Percentiles rank a stretch among this genome's conserved stretches.
phyloP scores from a whole-genome alignment of 2,888 invertebrate genomes.

The Drosophila vallismaia region DNA sequence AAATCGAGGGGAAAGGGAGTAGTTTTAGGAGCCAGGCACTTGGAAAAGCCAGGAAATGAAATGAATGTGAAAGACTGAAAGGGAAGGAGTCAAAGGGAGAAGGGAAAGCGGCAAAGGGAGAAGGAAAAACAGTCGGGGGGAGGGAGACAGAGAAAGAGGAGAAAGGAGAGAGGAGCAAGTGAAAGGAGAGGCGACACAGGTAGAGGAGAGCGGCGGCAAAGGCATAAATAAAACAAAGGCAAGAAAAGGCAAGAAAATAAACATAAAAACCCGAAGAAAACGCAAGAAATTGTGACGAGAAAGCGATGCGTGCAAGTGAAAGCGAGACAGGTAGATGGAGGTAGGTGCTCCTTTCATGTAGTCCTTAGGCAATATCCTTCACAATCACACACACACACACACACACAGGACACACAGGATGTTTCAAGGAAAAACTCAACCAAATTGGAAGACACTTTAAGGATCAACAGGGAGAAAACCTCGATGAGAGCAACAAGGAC shows the following conservation, averaged over 20 bases:
- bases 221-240: slow-evolving; percentile 42
- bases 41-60: slow-evolving; percentile 68
- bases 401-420: slow-evolving; percentile 22
- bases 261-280: slow-evolving; percentile 30
- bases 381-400: slow-evolving; percentile 16
- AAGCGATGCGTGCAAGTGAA: not conserved
- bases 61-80: slow-evolving; percentile 76
- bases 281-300: slow-evolving; percentile 31
- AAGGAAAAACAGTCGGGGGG: no score
- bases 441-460: slow-evolving; percentile 44
- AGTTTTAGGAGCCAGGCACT: slow-evolving; percentile 51
- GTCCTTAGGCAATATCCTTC: slow-evolving; percentile 53
- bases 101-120: slow-evolving; percentile 55
- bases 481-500: not conserved
- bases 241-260: slow-evolving; percentile 39
- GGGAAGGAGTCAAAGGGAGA: slow-evolving; percentile 26
- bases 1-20: slow-evolving; percentile 11
- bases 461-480: slow-evolving; percentile 32
- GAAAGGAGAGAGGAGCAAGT: not conserved
- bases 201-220: slow-evolving; percentile 15
- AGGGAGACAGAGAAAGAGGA: not conserved
- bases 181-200: slow-evolving; percentile 20
- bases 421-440: slow-evolving; percentile 41
- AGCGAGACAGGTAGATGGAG: slow-evolving; percentile 24
- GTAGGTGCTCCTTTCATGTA: slow-evolving; percentile 34